Percentiles rank a stretch among this genome's conserved stretches.
These are phyloP conservation scores for Pelodytes ibericus DNA, from an alignment of 2,797 vertebrate species.

Conservation along the genomic window DNA sequence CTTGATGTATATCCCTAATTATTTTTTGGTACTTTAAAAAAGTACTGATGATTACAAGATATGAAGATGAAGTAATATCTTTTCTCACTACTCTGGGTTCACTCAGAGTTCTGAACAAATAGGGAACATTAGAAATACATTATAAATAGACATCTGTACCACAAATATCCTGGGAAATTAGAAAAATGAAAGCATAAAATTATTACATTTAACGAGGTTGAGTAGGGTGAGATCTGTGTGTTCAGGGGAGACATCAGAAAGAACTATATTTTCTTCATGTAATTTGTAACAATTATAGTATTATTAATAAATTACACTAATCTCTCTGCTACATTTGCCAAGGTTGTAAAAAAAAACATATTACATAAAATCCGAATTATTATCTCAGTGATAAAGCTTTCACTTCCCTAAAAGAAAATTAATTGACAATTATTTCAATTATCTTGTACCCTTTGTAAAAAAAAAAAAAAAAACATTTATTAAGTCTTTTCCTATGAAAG, in stretches of 20 bases:
- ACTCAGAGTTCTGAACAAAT: constrained; percentile 6
- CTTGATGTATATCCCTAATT: constrained; percentile 13
- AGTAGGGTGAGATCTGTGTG: constrained; percentile 27
- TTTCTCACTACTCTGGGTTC: background rate
- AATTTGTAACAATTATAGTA: constrained; percentile 41
- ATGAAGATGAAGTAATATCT: background rate
- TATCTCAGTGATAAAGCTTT: constrained; percentile 32
- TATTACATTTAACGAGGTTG: constrained; percentile 27
- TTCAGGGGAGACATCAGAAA: constrained; percentile 23
- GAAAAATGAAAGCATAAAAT: constrained; percentile 21
- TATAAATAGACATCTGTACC: constrained; percentile 21
- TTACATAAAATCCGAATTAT: constrained; percentile 47
- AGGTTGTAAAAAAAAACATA: constrained; percentile 42
- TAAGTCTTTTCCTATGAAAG: no score
- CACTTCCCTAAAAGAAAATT: constrained; percentile 15
- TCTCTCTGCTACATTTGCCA: constrained; percentile 41
- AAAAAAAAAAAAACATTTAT: no score
- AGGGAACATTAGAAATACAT: constrained; percentile 18
- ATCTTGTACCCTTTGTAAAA: no score
- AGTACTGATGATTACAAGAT: constrained; percentile 2
- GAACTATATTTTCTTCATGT: constrained; percentile 28
- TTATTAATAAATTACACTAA: constrained; percentile 52
- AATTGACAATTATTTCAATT: constrained; percentile 50
- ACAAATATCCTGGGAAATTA: constrained; percentile 14
- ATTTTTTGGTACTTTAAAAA: background rate